A percentile compares a stretch with the other conserved stretches of the same genome.
Evolutionary conservation across 1,140 invertebrate species (phyloP).

Genomic region (Drosophila simulans): DNA sequence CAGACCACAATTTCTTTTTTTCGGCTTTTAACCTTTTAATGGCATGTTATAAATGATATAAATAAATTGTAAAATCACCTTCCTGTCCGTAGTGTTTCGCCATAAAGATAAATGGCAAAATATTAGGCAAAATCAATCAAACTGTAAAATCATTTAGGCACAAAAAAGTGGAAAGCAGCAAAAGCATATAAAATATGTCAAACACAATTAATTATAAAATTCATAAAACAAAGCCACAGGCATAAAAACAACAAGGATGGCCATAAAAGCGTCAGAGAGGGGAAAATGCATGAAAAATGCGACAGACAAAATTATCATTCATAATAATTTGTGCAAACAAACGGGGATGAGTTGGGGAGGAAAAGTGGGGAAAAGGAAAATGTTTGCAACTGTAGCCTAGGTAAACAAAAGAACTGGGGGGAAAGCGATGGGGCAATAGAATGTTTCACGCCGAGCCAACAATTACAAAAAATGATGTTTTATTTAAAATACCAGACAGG

Average conservation of each 20-base stretch:
- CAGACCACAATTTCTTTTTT: not conserved
- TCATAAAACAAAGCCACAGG: conserved; percentile 62
- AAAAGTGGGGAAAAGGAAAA: not conserved
- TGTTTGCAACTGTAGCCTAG: conserved; percentile 48
- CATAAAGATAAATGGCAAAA: conserved; percentile 55
- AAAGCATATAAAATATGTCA: conserved; percentile 63
- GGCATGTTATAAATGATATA: not conserved
- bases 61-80: conserved; percentile 2
- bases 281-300: conserved; percentile 68
- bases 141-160: conserved; percentile 32
- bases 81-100: not conserved
- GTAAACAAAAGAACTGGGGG: conserved; percentile 31
- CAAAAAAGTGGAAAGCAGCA: conserved; percentile 11
- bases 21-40: not conserved
- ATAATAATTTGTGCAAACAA: conserved; percentile 77
- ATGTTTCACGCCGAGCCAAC: conserved; percentile 46
- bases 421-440: conserved; percentile 37
- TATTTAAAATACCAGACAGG: conserved; percentile 63
- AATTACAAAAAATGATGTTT: conserved; percentile 78
- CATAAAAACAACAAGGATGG: conserved; percentile 48
- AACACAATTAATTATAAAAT: conserved; percentile 76
- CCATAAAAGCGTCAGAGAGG: conserved; percentile 55
- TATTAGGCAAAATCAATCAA: conserved; percentile 72
- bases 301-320: conserved; percentile 75
- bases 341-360: conserved; percentile 2